Percentiles rank a stretch among this genome's conserved stretches.
phyloP scores from a whole-genome alignment of 2,888 invertebrate species.

The Ophonus ardosiacus region DNA sequence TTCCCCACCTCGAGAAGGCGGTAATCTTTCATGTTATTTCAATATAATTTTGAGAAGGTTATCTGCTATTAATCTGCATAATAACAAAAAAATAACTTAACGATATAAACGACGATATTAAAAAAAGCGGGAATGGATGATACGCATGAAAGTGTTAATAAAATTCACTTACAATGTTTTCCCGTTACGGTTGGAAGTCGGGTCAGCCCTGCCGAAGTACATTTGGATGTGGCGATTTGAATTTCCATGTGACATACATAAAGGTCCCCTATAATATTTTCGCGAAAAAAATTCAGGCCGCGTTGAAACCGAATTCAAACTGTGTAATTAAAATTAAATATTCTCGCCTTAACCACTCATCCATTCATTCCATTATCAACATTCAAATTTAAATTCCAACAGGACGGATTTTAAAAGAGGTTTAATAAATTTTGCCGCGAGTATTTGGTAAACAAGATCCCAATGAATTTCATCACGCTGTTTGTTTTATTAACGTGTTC shows the following conservation, averaged over 20 bases:
- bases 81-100: neutral
- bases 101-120: neutral
- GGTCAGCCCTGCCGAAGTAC: neutral
- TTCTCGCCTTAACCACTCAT: conserved; percentile 18
- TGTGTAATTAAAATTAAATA: conserved; percentile 23
- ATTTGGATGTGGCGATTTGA: conserved; percentile 17
- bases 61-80: neutral
- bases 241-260: conserved; percentile 33
- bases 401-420: neutral
- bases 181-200: neutral
- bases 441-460: neutral
- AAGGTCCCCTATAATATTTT: conserved; percentile 1
- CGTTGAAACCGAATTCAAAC: conserved; percentile 2
- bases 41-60: neutral
- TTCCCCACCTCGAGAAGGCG: too few relatives aligned
- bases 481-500: conserved; percentile 6
- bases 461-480: neutral
- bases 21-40: too few relatives aligned
- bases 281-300: neutral
- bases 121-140: neutral
- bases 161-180: neutral
- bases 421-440: neutral
- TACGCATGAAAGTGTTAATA: neutral
- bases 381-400: neutral
- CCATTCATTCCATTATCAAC: conserved; percentile 23